Conservation (phyloP, 1,140 invertebrate genomes). For the Saxidomus purpurata region DNA sequence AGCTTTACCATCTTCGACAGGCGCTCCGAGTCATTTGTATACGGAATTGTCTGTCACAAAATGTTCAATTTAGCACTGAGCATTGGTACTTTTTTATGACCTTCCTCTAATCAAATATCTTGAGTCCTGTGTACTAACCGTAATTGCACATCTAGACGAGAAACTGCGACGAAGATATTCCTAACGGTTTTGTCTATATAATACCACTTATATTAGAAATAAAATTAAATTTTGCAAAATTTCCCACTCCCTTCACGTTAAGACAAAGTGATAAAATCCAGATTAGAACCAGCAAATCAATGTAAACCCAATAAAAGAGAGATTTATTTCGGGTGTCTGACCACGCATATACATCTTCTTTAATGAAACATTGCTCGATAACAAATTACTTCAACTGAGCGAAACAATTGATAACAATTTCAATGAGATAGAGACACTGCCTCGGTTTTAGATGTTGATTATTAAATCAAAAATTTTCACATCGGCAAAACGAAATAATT, state of each 20-base stretch:
- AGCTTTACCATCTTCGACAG: no score
- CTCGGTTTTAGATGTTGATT: background rate
- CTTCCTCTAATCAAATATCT: no score
- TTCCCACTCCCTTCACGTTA: slow-evolving; percentile 27
- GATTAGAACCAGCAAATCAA: slow-evolving; percentile 26
- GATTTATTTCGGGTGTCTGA: slow-evolving; percentile 36
- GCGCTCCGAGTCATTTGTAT: no score
- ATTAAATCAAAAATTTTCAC: background rate
- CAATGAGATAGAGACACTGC: background rate
- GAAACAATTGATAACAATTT: slow-evolving; percentile 29
- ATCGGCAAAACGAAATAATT: background rate
- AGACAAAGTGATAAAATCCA: slow-evolving; percentile 26
- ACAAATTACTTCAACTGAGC: background rate
- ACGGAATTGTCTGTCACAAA: no score
- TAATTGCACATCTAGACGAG: no score
- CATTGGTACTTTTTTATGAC: no score
- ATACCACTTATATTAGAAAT: background rate
- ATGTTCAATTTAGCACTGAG: no score
- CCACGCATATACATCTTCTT: slow-evolving; percentile 43
- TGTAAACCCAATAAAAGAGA: slow-evolving; percentile 36
- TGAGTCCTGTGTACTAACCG: no score
- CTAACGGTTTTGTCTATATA: background rate
- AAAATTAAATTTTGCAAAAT: slow-evolving; percentile 32
- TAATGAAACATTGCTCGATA: slow-evolving; percentile 24
- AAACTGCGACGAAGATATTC: no score